phyloP scores from a whole-genome alignment of 2,888 invertebrate species.

The Tachina fera region DNA sequence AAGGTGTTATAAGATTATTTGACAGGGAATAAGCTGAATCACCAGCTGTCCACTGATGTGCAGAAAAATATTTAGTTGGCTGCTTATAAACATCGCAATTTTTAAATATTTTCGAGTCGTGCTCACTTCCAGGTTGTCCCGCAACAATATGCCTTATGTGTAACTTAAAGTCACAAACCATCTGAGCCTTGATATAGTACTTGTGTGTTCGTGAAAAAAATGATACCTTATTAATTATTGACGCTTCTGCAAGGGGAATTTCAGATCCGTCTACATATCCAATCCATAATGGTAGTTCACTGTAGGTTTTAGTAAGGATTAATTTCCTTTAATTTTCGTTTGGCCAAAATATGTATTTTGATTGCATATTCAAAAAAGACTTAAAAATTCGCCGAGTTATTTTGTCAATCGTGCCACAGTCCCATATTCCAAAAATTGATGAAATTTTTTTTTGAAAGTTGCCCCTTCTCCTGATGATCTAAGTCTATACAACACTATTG shows the following conservation, averaged over 20 bases:
- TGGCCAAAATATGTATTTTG: conserved; percentile 26
- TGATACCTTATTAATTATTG: neutral
- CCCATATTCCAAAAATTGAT: conserved; percentile 11
- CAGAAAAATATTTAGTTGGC: neutral
- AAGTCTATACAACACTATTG: conserved; percentile 42
- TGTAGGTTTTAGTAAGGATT: conserved; percentile 7
- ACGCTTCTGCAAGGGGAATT: conserved; percentile 26
- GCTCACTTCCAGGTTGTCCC: conserved; percentile 2
- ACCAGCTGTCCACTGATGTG: neutral
- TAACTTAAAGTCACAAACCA: neutral
- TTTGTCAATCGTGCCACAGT: conserved; percentile 33
- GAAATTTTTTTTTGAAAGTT: conserved; percentile 52
- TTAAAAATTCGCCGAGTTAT: conserved; percentile 16
- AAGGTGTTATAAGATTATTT: neutral
- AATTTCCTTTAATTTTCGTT: conserved; percentile 20
- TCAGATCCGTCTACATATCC: conserved; percentile 20
- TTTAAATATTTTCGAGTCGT: conserved; percentile 15
- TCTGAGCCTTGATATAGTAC: neutral
- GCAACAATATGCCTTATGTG: conserved; percentile 10
- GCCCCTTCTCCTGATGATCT: conserved; percentile 55
- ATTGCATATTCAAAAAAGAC: conserved; percentile 21
- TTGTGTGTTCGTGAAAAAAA: conserved; percentile 30
- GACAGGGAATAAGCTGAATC: conserved; percentile 8
- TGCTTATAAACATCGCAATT: neutral
- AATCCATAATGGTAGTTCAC: neutral